These are phyloP conservation scores for pig (Sus scrofa) DNA, from an alignment of 2,113 vertebrate species.

Conservation along the genomic window T2T-Sscrofa CM000829.6:55363501-55364000, in stretches of 20 bases:
- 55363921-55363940: slow-evolving; percentile 52
- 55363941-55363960: background rate
- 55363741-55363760: background rate
- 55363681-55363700: background rate
- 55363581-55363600: background rate
- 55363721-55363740: background rate
- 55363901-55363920: slow-evolving; percentile 25
- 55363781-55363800: background rate
- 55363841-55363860: slow-evolving; percentile 51
- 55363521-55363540: background rate
- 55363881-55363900: background rate
- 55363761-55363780: background rate
- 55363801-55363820: background rate
- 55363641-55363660: background rate
- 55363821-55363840: background rate
- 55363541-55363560: background rate
- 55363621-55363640: background rate
- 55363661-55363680: background rate
- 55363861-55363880: slow-evolving; percentile 56
- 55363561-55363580: background rate
- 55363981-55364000: background rate
- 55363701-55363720: background rate
- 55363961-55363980: slow-evolving; percentile 7
- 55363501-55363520: background rate
- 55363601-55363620: background rate